A percentile compares a stretch with the other conserved stretches of the same genome.
Conservation (phyloP, 2,113 vertebrate genomes). For the Tapirus terrestris region DNA sequence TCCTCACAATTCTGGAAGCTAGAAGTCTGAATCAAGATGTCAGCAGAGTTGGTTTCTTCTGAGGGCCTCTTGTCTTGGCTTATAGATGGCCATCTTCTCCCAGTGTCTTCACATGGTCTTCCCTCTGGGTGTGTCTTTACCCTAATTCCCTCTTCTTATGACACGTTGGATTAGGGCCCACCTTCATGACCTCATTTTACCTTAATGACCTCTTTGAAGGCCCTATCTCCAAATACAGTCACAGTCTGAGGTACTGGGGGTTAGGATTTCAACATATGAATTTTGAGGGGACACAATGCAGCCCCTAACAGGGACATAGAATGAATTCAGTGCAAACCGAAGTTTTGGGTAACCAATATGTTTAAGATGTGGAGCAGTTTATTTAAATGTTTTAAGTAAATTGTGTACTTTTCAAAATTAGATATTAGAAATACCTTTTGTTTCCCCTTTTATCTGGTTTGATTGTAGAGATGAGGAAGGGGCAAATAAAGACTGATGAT, state of each 20-base stretch:
- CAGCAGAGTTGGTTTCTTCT: not conserved
- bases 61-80: not conserved
- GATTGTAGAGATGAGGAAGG: not conserved
- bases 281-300: not conserved
- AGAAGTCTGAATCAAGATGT: not conserved
- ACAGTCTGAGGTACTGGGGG: not conserved
- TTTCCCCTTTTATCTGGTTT: not conserved
- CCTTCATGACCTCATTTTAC: not conserved
- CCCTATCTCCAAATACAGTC: not conserved
- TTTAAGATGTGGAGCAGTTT: not conserved
- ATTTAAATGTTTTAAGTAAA: constrained; percentile 32
- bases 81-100: not conserved
- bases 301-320: not conserved
- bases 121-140: not conserved
- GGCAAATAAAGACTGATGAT: not conserved
- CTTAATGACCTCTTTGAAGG: not conserved
- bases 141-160: not conserved
- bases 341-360: not conserved
- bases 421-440: constrained; percentile 7
- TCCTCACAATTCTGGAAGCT: not conserved
- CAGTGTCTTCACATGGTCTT: not conserved
- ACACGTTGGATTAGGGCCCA: not conserved
- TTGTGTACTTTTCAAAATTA: constrained; percentile 10
- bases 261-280: not conserved
- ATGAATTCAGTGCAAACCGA: not conserved